Base-by-base conservation (phyloP, 2,888 invertebrate species). In the Pimpla rufipes region DNA sequence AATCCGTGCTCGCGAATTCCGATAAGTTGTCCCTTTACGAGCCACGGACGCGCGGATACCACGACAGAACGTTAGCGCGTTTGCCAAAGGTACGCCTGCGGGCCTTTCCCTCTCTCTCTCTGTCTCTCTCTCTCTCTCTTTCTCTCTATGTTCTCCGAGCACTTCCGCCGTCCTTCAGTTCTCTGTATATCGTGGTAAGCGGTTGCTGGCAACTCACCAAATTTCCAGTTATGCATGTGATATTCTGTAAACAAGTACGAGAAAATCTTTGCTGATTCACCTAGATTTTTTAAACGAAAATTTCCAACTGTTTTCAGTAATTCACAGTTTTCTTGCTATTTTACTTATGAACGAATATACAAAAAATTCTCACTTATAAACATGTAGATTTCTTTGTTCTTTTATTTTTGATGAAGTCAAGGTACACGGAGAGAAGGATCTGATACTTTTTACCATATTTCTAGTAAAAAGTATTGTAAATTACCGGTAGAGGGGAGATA, bases 21-120 rank as follows among this genome's bases (percentile, higher is more conserved):
- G 66, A 71, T 75, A 67, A 71, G 79, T 83, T 67, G 75, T 83
- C 57, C 64, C 79, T 83, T 83, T 75, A 83, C 71, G 79, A 83
- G 83, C 23, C 66, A 66, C 66, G 21, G 29, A 29, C 66, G 59
- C 13, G 55, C 57, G 57, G 71, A 71, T 71, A 73, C 59, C 59
- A 23, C 47, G 62, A 35, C 67, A 42, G 47, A 59, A 55, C 62
- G 55, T 78, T 68, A 29, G 37, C 50, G 37, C 50, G 18, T 74
- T 37, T 62, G 62, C 66, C 62, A 35, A 73, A 77, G 73, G 59
- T 73, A 59, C 73, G 73, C 70, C 57, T 66, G 75, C 57, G 76
- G 52, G 75, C 62, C 50, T 2, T 35, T 55, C n/a, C 8, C 40
- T 29, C 29, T 29, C 29, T 5, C 29, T 29, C 29, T 29, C n/a